Base-by-base conservation (phyloP, 92 coral and sea anemone genomes). In the Phenganax stokvisi region DNA sequence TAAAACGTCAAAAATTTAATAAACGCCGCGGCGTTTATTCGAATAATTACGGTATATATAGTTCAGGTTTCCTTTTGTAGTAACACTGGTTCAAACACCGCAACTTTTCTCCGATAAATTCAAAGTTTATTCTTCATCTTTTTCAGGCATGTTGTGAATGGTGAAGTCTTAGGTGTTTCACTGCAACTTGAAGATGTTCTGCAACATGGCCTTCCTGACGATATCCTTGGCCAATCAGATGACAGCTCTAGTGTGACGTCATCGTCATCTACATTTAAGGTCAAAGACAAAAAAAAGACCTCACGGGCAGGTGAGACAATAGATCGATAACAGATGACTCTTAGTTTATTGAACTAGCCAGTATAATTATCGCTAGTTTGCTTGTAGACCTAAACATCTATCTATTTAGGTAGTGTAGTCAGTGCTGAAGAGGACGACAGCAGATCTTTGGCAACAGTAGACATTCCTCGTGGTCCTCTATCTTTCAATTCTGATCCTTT, bases 101-200 rank as follows among this genome's bases (percentile, higher is more conserved):
- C 47, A 59, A 59, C 2, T 13, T 13, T 59, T 59, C 65, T 13
- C 65, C 7, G 65, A 59, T 3, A 13, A 13, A 59, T 9, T 51
- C 53, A 30, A 69, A 51, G 52, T 2, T 0, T 58, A 29, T 8
- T 12, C 12, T 81, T 12, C 57, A 65, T 30, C 2, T 11, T 53
- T 52, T 66, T 56, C 89, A 94, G 98, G 75, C 98, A 94, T 72
- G 98, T 94, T 16, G 98, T 94, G 12, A 94, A 94, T 74, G 98
- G 98, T 51, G 98, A 94, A 83, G 92, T 94, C 66, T 97, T 94
- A 17, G 98, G 98, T 52, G 98, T 94, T 55, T 94, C 98, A 4
- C 77, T 94, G 55, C 90, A 90, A 15, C 88, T 94, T 54, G 98
- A 94, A 76, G 98, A 94, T 79, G 98, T 94, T 44, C 87, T 94